Evolutionary conservation across 2,113 vertebrate genomes (phyloP).

Genomic region (Hippocampus comes): DNA sequence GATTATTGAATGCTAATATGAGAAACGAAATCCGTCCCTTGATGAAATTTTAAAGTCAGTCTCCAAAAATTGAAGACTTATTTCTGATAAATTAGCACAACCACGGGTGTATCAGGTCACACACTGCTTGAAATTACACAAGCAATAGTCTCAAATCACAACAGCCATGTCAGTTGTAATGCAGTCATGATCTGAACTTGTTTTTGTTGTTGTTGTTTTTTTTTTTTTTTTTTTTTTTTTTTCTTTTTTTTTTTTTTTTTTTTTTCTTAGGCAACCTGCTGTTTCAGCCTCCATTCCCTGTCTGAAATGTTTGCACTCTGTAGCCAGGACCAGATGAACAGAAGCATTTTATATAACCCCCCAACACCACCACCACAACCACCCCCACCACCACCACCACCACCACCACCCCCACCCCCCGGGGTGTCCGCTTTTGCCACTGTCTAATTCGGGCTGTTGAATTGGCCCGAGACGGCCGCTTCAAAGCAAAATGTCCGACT

Average conservation of each 20-base stretch:
- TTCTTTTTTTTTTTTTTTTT: too few relatives aligned
- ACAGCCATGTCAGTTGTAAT: background rate
- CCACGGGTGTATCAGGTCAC: background rate
- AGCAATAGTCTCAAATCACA: too few relatives aligned
- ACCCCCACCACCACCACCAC: background rate
- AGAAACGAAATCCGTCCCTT: background rate
- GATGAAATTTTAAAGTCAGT: background rate
- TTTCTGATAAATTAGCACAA: background rate
- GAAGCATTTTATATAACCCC: too few relatives aligned
- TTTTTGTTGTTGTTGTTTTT: too few relatives aligned
- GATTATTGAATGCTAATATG: background rate
- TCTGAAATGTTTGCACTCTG: too few relatives aligned
- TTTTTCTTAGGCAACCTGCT: too few relatives aligned
- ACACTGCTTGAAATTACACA: conserved; percentile 2
- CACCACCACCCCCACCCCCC: too few relatives aligned
- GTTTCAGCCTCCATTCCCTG: too few relatives aligned
- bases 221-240: too few relatives aligned
- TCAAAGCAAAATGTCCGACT: too few relatives aligned
- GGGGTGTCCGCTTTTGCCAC: background rate
- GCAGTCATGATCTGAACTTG: background rate
- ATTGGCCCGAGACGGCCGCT: background rate
- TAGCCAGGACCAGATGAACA: too few relatives aligned
- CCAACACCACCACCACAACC: too few relatives aligned
- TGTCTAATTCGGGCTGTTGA: background rate
- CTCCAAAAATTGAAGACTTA: background rate